Evolutionary conservation across 2,888 invertebrate species (phyloP).

Genomic region (Pristionchus mayeri): DNA sequence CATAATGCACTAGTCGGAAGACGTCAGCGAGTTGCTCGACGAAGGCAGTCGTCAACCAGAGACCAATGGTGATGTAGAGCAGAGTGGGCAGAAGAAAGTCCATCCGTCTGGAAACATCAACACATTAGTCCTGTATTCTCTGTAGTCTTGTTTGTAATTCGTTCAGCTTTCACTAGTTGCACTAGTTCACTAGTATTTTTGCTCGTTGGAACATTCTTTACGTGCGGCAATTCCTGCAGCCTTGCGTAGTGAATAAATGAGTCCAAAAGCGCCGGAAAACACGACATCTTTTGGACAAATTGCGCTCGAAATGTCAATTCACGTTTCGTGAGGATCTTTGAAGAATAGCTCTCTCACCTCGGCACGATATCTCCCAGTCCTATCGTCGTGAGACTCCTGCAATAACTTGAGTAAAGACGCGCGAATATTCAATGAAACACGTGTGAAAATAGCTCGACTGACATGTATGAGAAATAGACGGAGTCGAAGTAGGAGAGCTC

Average conservation of each 20-base stretch:
- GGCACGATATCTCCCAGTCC: constrained; percentile 74
- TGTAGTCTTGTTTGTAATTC: too few relatives aligned
- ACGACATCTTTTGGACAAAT: too few relatives aligned
- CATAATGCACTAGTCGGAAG: constrained; percentile 73
- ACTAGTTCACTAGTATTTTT: too few relatives aligned
- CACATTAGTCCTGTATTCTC: too few relatives aligned
- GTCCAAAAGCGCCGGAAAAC: too few relatives aligned
- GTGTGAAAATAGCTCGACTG: constrained; percentile 41
- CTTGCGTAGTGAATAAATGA: too few relatives aligned
- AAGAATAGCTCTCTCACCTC: constrained; percentile 50
- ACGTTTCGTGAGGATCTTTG: background rate
- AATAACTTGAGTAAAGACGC: too few relatives aligned
- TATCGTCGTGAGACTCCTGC: constrained; percentile 71
- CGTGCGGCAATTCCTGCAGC: too few relatives aligned
- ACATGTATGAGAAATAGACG: constrained; percentile 75
- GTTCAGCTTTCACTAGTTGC: too few relatives aligned
- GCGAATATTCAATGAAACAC: background rate
- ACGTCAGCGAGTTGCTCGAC: constrained; percentile 74
- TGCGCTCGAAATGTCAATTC: too few relatives aligned
- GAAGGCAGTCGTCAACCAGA: constrained; percentile 73
- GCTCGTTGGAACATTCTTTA: too few relatives aligned
- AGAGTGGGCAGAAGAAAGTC: constrained; percentile 72
- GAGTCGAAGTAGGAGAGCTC: constrained; percentile 73
- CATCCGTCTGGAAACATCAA: constrained; percentile 63
- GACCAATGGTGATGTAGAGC: constrained; percentile 72